Conservation (phyloP, 2,797 vertebrate genomes). For the Gila robusta region DNA sequence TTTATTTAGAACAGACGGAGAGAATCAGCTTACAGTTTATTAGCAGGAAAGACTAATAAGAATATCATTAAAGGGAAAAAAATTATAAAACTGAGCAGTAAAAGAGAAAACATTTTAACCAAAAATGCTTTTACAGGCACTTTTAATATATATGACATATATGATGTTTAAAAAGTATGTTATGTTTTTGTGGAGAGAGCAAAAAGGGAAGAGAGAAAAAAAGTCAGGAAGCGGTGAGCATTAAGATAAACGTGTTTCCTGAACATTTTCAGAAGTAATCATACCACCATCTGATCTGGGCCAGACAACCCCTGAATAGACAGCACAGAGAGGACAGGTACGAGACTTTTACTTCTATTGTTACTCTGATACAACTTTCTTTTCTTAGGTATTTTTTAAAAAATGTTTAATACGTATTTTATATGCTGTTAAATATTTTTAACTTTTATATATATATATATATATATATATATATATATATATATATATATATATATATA, state of each 20-base stretch:
- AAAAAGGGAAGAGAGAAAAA: conserved; percentile 14
- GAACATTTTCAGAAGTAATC: neutral
- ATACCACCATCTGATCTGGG: neutral
- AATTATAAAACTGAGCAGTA: neutral
- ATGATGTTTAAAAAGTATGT: conserved; percentile 3
- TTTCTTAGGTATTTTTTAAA: too few species aligned
- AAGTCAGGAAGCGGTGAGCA: neutral
- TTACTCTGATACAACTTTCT: neutral
- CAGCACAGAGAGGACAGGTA: conserved; percentile 21
- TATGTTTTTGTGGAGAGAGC: neutral
- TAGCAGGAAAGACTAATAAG: neutral
- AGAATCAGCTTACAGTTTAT: neutral
- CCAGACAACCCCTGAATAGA: neutral
- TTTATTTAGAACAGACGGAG: neutral
- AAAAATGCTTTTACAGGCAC: neutral
- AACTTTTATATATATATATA: too few species aligned
- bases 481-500: neutral
- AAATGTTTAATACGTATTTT: too few species aligned
- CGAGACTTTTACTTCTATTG: neutral
- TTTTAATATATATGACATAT: neutral
- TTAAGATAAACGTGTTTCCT: neutral
- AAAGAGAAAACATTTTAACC: neutral
- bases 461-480: too few species aligned
- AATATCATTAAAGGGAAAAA: neutral
- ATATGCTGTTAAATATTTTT: too few species aligned